Conservation (phyloP, 2,113 vertebrate species). For the Procapra przewalskii region DNA sequence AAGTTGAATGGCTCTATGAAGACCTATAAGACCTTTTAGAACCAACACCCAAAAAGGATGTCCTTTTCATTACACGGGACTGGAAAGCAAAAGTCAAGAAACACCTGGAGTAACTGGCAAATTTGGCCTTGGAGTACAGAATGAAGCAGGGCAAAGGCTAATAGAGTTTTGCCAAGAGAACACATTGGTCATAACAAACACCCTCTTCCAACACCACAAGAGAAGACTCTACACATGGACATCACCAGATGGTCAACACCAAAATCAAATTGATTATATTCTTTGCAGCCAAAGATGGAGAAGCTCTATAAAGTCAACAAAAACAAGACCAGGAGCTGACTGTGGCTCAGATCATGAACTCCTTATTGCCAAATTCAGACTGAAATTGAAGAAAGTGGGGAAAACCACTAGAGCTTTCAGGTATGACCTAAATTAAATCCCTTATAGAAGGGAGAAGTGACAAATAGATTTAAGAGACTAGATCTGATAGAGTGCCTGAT, state of each 20-base stretch:
- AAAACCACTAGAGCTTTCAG: background rate
- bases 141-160: background rate
- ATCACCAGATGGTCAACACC: background rate
- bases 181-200: background rate
- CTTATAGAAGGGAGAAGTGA: background rate
- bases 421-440: background rate
- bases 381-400: background rate
- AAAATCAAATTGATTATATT: background rate
- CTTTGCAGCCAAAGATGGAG: background rate
- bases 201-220: background rate
- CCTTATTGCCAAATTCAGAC: background rate
- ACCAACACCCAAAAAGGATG: background rate
- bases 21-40: background rate
- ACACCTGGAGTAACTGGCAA: background rate
- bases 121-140: background rate
- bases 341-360: background rate
- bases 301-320: background rate
- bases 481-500: background rate
- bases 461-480: background rate
- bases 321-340: background rate
- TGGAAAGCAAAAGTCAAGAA: background rate
- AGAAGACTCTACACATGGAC: background rate
- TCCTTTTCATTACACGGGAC: background rate
- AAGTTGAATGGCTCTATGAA: background rate
- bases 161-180: background rate